Conservation (phyloP, 2,113 vertebrate species). For the Anolis sagrei region DNA sequence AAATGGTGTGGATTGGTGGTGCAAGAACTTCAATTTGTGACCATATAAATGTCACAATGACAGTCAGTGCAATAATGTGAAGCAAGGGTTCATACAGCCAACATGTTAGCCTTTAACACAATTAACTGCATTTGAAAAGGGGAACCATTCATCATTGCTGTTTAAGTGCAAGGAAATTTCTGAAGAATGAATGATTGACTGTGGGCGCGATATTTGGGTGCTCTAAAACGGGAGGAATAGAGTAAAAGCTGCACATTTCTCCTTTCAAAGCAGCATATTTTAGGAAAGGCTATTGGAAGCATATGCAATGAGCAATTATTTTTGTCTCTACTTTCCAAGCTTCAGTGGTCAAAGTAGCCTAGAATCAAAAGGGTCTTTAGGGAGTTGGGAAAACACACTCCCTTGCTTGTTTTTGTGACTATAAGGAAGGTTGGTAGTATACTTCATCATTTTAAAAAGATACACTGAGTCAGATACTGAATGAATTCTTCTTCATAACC, state of each 20-base stretch:
- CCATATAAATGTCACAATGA: neutral
- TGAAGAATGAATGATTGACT: too few species aligned
- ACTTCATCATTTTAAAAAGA: slow-evolving; percentile 57
- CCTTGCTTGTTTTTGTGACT: slow-evolving; percentile 32
- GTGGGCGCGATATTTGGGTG: too few species aligned
- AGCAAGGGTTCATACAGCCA: neutral
- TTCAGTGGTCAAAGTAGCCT: neutral
- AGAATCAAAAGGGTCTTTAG: neutral
- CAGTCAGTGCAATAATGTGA: neutral
- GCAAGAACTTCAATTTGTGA: neutral
- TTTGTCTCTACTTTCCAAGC: too few species aligned
- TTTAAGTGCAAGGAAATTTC: too few species aligned
- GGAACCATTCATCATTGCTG: too few species aligned
- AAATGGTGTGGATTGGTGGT: neutral
- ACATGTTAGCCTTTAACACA: too few species aligned
- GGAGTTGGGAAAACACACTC: slow-evolving; percentile 20
- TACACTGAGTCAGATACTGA: slow-evolving; percentile 44
- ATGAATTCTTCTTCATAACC: slow-evolving; percentile 59
- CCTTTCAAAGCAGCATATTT: too few species aligned
- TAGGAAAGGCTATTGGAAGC: too few species aligned
- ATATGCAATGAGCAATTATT: too few species aligned
- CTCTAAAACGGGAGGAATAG: too few species aligned
- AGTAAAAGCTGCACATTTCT: too few species aligned
- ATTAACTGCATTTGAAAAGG: too few species aligned
- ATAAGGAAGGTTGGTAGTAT: slow-evolving; percentile 22